Conservation (phyloP, 2,113 vertebrate species). For the Halcyon malimbica region DNA sequence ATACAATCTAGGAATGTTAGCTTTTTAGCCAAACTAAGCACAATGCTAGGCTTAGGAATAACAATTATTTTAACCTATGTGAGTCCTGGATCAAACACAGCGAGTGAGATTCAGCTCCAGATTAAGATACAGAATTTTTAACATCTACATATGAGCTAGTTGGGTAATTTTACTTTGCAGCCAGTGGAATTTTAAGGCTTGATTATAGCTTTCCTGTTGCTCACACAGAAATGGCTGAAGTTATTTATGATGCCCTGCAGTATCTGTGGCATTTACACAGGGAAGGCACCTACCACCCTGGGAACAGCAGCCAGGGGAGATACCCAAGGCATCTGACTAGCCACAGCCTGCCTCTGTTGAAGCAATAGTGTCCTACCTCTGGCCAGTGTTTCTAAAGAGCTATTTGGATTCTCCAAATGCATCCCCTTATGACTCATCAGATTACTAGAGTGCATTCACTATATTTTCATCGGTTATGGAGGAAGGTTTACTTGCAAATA, state of each 20-base stretch:
- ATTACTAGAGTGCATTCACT: background rate
- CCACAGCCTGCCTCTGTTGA: accelerated
- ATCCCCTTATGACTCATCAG: background rate
- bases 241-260: background rate
- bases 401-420: background rate
- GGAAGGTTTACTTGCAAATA: background rate
- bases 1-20: background rate
- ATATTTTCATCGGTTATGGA: background rate
- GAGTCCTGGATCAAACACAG: background rate
- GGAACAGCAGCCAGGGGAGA: background rate
- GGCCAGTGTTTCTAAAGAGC: background rate
- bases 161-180: background rate
- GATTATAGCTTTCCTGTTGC: background rate
- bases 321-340: background rate
- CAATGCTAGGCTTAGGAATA: background rate
- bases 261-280: background rate
- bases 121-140: background rate
- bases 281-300: background rate
- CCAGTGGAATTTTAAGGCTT: background rate
- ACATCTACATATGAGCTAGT: background rate
- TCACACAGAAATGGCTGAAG: background rate
- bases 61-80: background rate
- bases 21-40: background rate
- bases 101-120: background rate
- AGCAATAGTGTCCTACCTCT: background rate